These are phyloP conservation scores for Drosophila gaucha DNA, from an alignment of 2,888 invertebrate species.

Conservation along the genomic window DNA sequence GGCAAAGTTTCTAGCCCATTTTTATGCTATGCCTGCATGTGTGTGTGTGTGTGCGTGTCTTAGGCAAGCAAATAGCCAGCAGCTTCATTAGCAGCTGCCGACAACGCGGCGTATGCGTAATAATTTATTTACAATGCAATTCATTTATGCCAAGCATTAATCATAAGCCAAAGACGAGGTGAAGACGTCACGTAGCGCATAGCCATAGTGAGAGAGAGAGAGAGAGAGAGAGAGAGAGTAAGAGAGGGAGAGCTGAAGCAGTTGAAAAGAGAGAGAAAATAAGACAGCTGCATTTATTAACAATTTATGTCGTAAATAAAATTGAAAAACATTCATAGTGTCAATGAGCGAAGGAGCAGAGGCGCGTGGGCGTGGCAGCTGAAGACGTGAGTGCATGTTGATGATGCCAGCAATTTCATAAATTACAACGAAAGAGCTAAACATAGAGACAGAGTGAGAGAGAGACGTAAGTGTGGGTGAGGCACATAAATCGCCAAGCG, in stretches of 20 bases:
- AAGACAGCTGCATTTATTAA: conserved; percentile 68
- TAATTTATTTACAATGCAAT: conserved; percentile 77
- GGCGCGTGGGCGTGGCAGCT: conserved; percentile 6
- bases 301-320: conserved; percentile 75
- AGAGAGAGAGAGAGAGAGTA: neutral
- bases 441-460: neutral
- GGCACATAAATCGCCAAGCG: conserved; percentile 57
- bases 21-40: neutral
- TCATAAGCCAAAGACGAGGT: conserved; percentile 46
- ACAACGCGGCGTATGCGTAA: conserved; percentile 63
- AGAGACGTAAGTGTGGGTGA: conserved; percentile 1
- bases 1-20: conserved; percentile 8
- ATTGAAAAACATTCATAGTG: conserved; percentile 75
- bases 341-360: conserved; percentile 39
- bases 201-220: neutral
- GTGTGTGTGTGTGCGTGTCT: conserved; percentile 13
- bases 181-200: conserved; percentile 40
- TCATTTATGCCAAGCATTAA: conserved; percentile 73
- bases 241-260: too few relatives aligned
- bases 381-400: conserved; percentile 59
- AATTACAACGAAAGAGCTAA: conserved; percentile 32
- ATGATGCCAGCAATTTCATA: conserved; percentile 53
- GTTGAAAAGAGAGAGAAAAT: too few relatives aligned
- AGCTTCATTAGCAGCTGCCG: conserved; percentile 69
- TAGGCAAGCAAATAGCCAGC: conserved; percentile 57